Base-by-base conservation (phyloP, 2,888 invertebrate genomes). In the Leucophenga maculata region DNA sequence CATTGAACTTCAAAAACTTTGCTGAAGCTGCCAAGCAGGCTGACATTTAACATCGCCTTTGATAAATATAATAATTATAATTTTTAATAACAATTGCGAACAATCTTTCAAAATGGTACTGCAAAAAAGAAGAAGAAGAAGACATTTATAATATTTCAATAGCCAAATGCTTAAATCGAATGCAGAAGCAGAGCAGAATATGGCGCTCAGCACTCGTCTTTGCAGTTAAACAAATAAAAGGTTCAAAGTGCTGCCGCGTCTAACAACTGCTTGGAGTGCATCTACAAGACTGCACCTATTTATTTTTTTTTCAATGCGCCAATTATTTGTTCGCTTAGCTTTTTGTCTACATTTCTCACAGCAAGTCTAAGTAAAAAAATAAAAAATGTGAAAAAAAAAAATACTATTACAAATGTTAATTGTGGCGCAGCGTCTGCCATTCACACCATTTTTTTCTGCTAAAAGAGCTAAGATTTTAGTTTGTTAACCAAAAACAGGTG, bases 401-500 rank as follows among this genome's bases (percentile, higher is more conserved):
- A 6, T 9, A 3, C 11, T 13, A 14, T 16, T 22, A 50, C 65
- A 48, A 32, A 48, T 44, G 22, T 48, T 31, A 52, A 52, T 52
- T 71, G 66, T 69, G 4, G 44, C 22, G 26, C 18, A 48, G 57
- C 26, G 52, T 44, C 68, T 39, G 54, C 22, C 46, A 13, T 20
- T 26, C 55, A 22, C 39, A 39, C 39, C 39, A 39, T 39, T 39
- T 57, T 57, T 26, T 14, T 3, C 22, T 20, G 52, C 16, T 4
- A 22, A 22, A 54, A 54, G 16, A 18, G 0, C 18, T 18, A 54
- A 50, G 57, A 13, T 20, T 39, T n/a, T n/a, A n/a, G 64, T 55
- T 71, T 77, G 78, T 76, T 78, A 78, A 78, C 70, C 74, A 74
- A 69, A 77, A 77, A 77, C 83, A 83, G 83, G 85, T 83, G 82